A percentile compares a stretch with the other conserved stretches of the same genome.
phyloP scores from a whole-genome alignment of 2,888 invertebrate species.

The Agriopis marginaria region DNA sequence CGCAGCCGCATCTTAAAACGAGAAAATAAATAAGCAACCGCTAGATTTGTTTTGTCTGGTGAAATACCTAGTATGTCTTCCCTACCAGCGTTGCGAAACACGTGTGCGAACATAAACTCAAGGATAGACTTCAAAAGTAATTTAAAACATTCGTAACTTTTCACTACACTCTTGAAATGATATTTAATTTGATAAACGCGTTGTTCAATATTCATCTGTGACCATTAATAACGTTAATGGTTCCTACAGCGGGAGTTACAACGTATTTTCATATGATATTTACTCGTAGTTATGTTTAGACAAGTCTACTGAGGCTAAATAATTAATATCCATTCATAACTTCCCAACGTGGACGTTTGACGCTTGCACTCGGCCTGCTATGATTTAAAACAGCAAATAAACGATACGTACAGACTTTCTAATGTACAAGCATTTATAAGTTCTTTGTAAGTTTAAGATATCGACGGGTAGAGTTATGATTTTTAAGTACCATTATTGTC shows the following conservation, averaged over 20 bases:
- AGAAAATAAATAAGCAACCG: conserved; percentile 59
- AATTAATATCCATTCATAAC: conserved; percentile 37
- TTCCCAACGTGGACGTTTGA: conserved; percentile 17
- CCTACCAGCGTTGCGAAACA: conserved; percentile 35
- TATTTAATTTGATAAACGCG: conserved; percentile 20
- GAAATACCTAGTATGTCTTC: conserved; percentile 44
- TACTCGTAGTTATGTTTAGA: conserved; percentile 24
- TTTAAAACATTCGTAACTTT: conserved; percentile 44
- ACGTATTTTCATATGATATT: conserved; percentile 22
- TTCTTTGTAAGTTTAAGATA: conserved; percentile 64
- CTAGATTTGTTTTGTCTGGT: conserved; percentile 58
- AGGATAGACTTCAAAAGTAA: conserved; percentile 36
- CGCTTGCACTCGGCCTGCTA: conserved; percentile 49
- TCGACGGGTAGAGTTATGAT: conserved; percentile 59
- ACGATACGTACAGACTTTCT: conserved; percentile 56
- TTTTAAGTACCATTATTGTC: conserved; percentile 34
- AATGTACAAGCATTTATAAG: conserved; percentile 60
- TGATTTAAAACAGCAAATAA: conserved; percentile 66
- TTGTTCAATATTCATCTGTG: conserved; percentile 27
- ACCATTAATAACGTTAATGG: conserved; percentile 23
- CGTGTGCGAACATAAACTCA: conserved; percentile 34
- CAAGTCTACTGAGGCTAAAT: conserved; percentile 24
- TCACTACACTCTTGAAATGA: conserved; percentile 23
- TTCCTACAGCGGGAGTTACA: conserved; percentile 21
- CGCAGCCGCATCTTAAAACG: conserved; percentile 57